Conservation (phyloP, 2,113 vertebrate species). For the Leptocoma aspasia region DNA sequence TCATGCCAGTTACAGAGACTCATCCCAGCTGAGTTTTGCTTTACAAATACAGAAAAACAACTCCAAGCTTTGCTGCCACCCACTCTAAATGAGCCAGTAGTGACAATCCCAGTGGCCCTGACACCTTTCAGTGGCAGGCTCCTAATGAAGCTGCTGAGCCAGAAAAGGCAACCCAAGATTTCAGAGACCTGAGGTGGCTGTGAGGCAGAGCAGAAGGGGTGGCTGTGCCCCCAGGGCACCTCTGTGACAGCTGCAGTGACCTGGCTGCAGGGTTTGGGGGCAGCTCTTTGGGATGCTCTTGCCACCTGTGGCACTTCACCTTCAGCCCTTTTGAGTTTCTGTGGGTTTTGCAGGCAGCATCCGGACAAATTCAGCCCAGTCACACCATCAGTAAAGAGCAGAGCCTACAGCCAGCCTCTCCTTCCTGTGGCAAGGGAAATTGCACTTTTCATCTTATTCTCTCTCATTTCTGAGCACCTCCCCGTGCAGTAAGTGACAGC, state of each 20-base stretch:
- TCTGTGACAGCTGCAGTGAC: background rate
- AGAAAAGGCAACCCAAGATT: background rate
- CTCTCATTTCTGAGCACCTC: background rate
- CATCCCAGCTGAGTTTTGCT: background rate
- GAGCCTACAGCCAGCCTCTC: background rate
- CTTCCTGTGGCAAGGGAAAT: background rate
- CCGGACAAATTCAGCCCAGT: background rate
- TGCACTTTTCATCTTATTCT: background rate
- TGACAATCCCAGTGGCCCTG: background rate
- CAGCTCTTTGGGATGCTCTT: background rate
- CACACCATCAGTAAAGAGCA: background rate
- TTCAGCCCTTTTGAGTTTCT: background rate
- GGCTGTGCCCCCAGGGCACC: background rate
- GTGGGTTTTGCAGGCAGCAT: rapidly evolving
- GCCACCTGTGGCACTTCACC: too few relatives aligned
- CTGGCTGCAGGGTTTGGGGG: background rate
- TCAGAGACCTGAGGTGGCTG: background rate
- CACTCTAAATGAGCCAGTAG: background rate
- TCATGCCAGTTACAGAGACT: background rate
- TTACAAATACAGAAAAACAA: background rate
- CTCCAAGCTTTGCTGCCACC: background rate
- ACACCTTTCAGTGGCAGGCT: background rate
- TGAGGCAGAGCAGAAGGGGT: background rate
- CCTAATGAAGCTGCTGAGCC: background rate
- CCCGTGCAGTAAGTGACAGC: background rate